Evolutionary conservation across 2,113 vertebrate species (phyloP).

Genomic region (Phalacrocorax pelagicus): DNA sequence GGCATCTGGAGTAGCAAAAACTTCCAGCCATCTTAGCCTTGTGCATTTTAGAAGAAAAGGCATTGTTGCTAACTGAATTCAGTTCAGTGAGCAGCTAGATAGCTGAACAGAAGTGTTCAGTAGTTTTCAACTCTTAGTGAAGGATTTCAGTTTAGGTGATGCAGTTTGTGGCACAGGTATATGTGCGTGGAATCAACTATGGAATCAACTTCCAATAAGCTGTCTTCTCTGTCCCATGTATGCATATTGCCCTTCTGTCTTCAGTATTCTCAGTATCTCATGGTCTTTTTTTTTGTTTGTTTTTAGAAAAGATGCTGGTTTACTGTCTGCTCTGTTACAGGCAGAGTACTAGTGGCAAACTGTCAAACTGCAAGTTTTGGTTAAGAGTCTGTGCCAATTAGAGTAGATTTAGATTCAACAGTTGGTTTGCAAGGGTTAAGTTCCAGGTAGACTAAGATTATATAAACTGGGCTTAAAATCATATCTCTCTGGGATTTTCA

Average conservation of each 20-base stretch:
- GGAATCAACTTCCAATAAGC: too few species aligned
- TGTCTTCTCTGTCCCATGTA: background rate
- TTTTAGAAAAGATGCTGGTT: background rate
- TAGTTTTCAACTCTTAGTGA: background rate
- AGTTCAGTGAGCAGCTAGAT: background rate
- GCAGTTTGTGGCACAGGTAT: background rate
- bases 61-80: background rate
- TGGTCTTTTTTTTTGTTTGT: background rate
- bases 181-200: too few species aligned
- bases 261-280: background rate
- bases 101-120: background rate
- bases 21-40: background rate
- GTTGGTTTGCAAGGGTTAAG: background rate
- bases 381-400: background rate
- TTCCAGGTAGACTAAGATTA: background rate
- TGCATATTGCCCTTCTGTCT: background rate
- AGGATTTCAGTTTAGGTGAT: background rate
- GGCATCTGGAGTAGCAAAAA: background rate
- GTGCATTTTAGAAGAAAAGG: background rate
- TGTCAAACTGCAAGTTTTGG: background rate
- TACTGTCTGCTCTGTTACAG: background rate
- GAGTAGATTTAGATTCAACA: background rate
- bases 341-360: background rate
- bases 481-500: background rate
- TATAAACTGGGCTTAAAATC: background rate